Conservation (phyloP, 2,888 invertebrate species). For the Pilophorus perplexus region DNA sequence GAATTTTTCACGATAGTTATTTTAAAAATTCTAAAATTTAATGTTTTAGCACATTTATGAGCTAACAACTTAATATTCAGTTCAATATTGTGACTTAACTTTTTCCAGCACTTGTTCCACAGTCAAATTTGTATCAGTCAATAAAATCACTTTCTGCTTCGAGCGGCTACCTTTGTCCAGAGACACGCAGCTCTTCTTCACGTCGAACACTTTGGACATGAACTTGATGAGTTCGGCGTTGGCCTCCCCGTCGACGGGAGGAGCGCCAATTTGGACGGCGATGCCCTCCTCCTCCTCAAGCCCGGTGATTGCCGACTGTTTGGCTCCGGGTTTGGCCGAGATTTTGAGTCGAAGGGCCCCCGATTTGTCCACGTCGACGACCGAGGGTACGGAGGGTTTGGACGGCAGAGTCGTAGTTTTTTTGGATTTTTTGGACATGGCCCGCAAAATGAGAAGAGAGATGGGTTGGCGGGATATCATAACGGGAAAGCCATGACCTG, state of each 20-base stretch:
- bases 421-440: slow-evolving; percentile 20
- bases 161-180: slow-evolving; percentile 59
- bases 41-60: too few species aligned
- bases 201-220: slow-evolving; percentile 64
- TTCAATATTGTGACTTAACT: slow-evolving; percentile 14
- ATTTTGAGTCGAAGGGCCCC: slow-evolving; percentile 64
- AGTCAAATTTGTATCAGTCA: slow-evolving; percentile 55
- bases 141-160: slow-evolving; percentile 58
- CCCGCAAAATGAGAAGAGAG: neutral
- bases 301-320: slow-evolving; percentile 66
- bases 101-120: slow-evolving; percentile 54
- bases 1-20: too few species aligned
- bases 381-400: too few species aligned
- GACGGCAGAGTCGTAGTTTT: neutral
- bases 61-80: too few species aligned
- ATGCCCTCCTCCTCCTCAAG: slow-evolving; percentile 65
- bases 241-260: slow-evolving; percentile 79
- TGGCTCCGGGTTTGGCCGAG: slow-evolving; percentile 73
- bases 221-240: slow-evolving; percentile 73
- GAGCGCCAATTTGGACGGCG: slow-evolving; percentile 73
- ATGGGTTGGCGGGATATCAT: too few species aligned
- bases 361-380: slow-evolving; percentile 54
- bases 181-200: slow-evolving; percentile 68
- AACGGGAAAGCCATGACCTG: too few species aligned
- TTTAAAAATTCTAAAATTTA: too few species aligned